Evolutionary conservation across 2,113 vertebrate genomes (phyloP), one percentile per base, ranked within the genome.

Genomic region (Cochlearius cochlearius): DNA sequence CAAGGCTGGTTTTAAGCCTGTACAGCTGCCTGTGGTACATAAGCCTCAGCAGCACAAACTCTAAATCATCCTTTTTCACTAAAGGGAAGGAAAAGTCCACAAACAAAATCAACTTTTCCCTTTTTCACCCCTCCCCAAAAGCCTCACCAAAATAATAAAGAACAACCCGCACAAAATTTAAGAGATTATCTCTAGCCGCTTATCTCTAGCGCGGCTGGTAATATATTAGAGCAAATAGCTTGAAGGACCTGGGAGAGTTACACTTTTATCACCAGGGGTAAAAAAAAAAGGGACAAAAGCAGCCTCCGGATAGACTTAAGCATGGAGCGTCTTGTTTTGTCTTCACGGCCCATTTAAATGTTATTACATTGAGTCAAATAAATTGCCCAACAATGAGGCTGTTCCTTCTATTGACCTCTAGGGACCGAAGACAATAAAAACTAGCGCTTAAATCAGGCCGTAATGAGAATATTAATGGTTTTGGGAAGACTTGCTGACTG

Each of bases 321-420:
- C 43, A 26, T 1, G 2, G 66, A 92, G 88, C 55, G 69, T 90
- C 92, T 86, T 86, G 62, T 88, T 93, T 83, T 86, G 88, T 58
- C 82, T 85, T 80, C 82, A 83, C 0, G 0, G 78, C 59, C 78
- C 82, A 30, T 92, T 92, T 82, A 89, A 39, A 84, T 63, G 75
- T 78, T 91, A 75, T 84, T 86, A 27, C 85, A 88, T 22, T 0
- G 0, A 85, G 50, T 82, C 74, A 74, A 93, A 86, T 53, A 63
- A 97, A 96, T 94, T 83, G 82, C 86, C 67, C 88, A 76, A 66
- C 74, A 77, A 71, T 88, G 59, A 66, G 86, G 36, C 75, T 7
- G 0, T 88, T 94, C 66, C 72, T 90, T 69, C 47, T 77, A 7
- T 67, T 47, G 75, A 90, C 95, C 95, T 90, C 88, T 43, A 80